phyloP scores from a whole-genome alignment of 2,113 vertebrate species.

The Clarias batrachus region DNA sequence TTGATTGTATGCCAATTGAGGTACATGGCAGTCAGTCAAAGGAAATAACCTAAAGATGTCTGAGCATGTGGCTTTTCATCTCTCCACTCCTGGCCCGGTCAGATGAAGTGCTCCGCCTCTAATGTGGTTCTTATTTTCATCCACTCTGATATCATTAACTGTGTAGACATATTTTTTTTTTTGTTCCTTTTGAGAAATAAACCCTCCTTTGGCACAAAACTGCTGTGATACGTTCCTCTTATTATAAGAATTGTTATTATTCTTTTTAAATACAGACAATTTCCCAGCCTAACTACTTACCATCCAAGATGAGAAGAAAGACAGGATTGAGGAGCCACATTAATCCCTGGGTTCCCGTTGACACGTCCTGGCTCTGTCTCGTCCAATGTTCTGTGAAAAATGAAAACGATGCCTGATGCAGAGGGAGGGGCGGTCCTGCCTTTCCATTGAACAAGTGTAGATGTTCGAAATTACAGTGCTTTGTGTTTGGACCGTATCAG shows the following conservation, averaged over 20 bases:
- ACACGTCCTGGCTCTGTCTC: slow-evolving; percentile 56
- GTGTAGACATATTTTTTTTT: slow-evolving; percentile 66
- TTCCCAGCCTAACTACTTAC: slow-evolving; percentile 60
- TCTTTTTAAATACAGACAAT: slow-evolving; percentile 67
- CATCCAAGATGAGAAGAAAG: slow-evolving; percentile 58
- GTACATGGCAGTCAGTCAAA: not conserved
- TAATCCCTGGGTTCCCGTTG: slow-evolving; percentile 65
- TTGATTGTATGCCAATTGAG: not conserved
- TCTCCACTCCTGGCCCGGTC: not conserved
- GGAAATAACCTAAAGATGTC: not conserved
- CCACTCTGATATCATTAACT: slow-evolving; percentile 69
- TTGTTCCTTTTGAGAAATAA: slow-evolving; percentile 72
- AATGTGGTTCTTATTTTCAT: slow-evolving; percentile 73
- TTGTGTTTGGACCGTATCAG: not conserved
- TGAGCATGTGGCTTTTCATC: not conserved
- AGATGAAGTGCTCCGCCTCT: slow-evolving; percentile 14
- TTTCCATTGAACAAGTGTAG: not conserved
- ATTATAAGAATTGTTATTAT: slow-evolving; percentile 3
- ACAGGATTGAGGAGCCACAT: slow-evolving; percentile 64
- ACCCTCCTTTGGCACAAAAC: slow-evolving; percentile 57
- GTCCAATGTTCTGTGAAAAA: slow-evolving; percentile 48
- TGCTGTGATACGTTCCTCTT: slow-evolving; percentile 23
- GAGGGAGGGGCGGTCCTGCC: not conserved
- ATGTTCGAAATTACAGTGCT: slow-evolving; percentile 26
- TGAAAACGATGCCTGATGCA: slow-evolving; percentile 18